phyloP scores from a whole-genome alignment of 2,888 invertebrate species.

The Eutolmus rufibarbis region DNA sequence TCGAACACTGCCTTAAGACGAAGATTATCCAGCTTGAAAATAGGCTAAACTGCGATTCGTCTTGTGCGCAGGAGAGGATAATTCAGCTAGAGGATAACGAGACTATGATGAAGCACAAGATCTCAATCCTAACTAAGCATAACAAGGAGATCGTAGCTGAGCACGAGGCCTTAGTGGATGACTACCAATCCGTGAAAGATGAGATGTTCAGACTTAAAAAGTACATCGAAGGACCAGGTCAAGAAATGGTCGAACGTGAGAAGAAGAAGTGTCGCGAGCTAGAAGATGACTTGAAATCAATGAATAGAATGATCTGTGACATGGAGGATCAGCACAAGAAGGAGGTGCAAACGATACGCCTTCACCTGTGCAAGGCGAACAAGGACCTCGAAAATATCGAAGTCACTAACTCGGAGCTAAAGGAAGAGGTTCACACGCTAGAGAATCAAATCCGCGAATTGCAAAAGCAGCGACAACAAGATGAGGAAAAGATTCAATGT shows the following conservation, averaged over 20 bases:
- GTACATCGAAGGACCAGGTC: constrained; percentile 61
- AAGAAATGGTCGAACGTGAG: constrained; percentile 58
- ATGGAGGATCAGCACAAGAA: constrained; percentile 63
- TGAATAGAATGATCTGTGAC: constrained; percentile 64
- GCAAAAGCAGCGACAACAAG: constrained; percentile 66
- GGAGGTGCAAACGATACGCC: constrained; percentile 65
- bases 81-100: constrained; percentile 69
- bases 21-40: constrained; percentile 68
- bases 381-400: constrained; percentile 71
- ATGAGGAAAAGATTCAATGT: constrained; percentile 67
- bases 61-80: constrained; percentile 65
- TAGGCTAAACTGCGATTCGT: constrained; percentile 64
- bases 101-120: constrained; percentile 65
- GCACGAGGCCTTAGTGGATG: constrained; percentile 63
- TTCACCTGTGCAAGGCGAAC: constrained; percentile 65
- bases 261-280: constrained; percentile 61
- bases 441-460: constrained; percentile 68
- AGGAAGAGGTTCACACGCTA: constrained; percentile 73
- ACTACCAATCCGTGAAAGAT: constrained; percentile 64
- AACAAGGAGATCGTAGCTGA: constrained; percentile 64
- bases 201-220: constrained; percentile 66
- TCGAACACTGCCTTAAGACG: constrained; percentile 65
- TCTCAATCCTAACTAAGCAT: constrained; percentile 68
- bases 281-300: constrained; percentile 64
- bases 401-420: constrained; percentile 73